Evolutionary conservation across 2,797 vertebrate species (phyloP).

Genomic region (Carapus acus): DNA sequence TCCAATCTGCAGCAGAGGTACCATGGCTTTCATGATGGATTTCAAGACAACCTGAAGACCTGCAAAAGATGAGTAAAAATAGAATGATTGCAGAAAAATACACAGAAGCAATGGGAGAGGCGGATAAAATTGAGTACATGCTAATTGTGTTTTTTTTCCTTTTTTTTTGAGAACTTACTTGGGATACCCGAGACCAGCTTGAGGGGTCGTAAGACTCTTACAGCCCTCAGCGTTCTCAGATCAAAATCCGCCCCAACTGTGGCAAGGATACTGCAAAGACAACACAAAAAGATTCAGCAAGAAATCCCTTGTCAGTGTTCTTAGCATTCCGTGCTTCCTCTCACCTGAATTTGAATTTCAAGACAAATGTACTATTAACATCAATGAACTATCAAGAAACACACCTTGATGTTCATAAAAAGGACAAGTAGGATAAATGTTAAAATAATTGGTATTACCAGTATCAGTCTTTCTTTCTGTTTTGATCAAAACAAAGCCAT

Average conservation of each 20-base stretch:
- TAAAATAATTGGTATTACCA: too few species aligned
- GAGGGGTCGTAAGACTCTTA: slow-evolving; percentile 88
- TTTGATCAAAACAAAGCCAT: too few species aligned
- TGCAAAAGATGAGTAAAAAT: slow-evolving; percentile 40
- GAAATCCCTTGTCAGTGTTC: too few species aligned
- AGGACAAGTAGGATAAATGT: too few species aligned
- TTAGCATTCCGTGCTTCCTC: too few species aligned
- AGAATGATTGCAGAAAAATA: not conserved
- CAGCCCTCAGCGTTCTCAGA: slow-evolving; percentile 87
- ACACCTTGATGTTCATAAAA: too few species aligned
- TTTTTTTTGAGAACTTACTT: slow-evolving; percentile 74
- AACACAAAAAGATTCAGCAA: not conserved
- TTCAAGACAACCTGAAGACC: slow-evolving; percentile 97
- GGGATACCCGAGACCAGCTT: slow-evolving; percentile 96
- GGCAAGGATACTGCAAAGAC: slow-evolving; percentile 83
- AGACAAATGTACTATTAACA: too few species aligned
- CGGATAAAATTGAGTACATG: not conserved
- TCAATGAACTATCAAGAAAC: too few species aligned
- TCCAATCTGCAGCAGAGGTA: slow-evolving; percentile 92
- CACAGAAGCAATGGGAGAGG: too few species aligned
- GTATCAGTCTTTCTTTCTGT: too few species aligned
- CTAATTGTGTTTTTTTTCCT: too few species aligned
- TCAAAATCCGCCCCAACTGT: slow-evolving; percentile 90
- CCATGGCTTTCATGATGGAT: slow-evolving; percentile 99
- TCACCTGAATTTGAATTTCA: too few species aligned